These are phyloP conservation scores for Perizoma affinitatum DNA, from an alignment of 2,888 invertebrate species.

Conservation along the genomic window DNA sequence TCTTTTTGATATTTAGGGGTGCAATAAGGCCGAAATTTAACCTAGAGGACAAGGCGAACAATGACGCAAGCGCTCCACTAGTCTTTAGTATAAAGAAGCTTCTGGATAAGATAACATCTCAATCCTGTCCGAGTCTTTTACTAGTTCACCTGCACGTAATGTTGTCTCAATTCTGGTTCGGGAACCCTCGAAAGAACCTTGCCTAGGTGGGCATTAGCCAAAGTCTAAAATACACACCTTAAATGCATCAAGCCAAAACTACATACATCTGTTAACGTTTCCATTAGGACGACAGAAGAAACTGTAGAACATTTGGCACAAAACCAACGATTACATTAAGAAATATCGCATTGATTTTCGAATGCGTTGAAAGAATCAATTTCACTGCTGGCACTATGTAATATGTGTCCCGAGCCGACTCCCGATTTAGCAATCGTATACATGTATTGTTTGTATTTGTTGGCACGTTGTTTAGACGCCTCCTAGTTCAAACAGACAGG, in stretches of 20 bases:
- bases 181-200: neutral
- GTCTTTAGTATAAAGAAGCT: conserved; percentile 5
- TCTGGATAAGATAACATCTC: neutral
- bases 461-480: conserved; percentile 58
- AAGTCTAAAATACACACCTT: too few relatives aligned
- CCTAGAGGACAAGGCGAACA: too few relatives aligned
- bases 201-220: too few relatives aligned
- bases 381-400: conserved; percentile 37
- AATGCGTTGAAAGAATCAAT: conserved; percentile 32
- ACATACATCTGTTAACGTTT: conserved; percentile 37
- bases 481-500: conserved; percentile 60
- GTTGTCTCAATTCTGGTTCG: conserved; percentile 12
- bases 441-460: conserved; percentile 57
- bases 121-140: too few relatives aligned
- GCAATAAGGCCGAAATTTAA: too few relatives aligned
- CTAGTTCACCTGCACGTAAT: conserved; percentile 13
- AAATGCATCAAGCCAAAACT: conserved; percentile 37
- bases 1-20: too few relatives aligned
- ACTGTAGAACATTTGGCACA: conserved; percentile 49
- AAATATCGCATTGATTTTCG: conserved; percentile 29
- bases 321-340: conserved; percentile 48
- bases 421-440: conserved; percentile 47
- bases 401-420: conserved; percentile 40
- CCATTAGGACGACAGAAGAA: conserved; percentile 48
- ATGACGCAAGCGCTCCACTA: neutral